Base-by-base conservation (phyloP, 2,113 vertebrate genomes). In the Ammodytes marinus region DNA sequence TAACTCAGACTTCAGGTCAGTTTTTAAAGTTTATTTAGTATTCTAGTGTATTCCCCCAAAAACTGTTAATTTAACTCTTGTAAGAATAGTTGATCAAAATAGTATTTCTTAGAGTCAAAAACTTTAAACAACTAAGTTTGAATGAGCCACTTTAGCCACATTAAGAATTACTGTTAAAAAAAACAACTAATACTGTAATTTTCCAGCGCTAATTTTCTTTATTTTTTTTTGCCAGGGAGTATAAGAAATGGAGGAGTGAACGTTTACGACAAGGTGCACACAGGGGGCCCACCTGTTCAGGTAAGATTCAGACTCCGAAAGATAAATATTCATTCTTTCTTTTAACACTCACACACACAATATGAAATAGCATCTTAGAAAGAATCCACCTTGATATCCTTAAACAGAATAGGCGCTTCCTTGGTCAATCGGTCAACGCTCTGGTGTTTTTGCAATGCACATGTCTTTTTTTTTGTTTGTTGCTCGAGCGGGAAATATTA, bases 241-340 rank as follows among this genome's bases (percentile, higher is more conserved):
- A 0, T 3, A 8, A 9, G n/a, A 10, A 3, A 8, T 52, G 13
- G n/a, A 40, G 19, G 11, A 1, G 3, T 0, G 3, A 58, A 47
- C 11, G 0, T 19, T 5, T 9, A 3, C 11, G 45, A 76, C 1
- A 2, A 69, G 3, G 76, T 86, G 6, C n/a, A 79, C 0, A 90
- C 91, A 2, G 87, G 88, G 2, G 47, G 6, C 0, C 49, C 43
- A 0, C 91, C 89, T 0, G 5, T 85, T 46, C 92, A 94, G 91
- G 92, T 93, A 45, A 83, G 42, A 27, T 27, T 69, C 4, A 19
- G 4, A 35, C 19, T 63, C n/a, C 39, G 14, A 1, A 15, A 6
- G 2, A 45, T 4, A 63, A 8, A 46, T 4, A 53, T 12, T 40
- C 3, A 11, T 50, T 52, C 17, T 61, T 52, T 37, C 27, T 12